Conservation (phyloP, 2,113 vertebrate genomes). For the Hylia prasina region DNA sequence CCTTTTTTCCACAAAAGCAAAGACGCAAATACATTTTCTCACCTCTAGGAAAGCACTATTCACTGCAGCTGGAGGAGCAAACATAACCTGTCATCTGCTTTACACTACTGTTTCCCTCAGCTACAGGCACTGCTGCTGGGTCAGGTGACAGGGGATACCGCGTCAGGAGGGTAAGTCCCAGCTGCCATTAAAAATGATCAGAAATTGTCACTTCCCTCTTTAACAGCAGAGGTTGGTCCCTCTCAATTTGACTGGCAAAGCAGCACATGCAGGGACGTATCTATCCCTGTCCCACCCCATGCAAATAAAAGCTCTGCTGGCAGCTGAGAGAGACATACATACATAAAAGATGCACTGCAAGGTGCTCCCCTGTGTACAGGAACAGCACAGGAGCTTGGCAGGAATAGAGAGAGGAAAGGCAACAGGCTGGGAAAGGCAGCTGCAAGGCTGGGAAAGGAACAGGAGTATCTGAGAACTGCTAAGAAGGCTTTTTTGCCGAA, state of each 20-base stretch:
- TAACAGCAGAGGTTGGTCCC: neutral
- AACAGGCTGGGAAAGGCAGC: neutral
- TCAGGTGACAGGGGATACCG: accelerated
- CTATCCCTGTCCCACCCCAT: neutral
- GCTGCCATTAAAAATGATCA: neutral
- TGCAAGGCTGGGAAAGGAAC: neutral
- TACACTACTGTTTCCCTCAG: neutral
- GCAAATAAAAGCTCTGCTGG: neutral
- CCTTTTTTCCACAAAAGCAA: neutral
- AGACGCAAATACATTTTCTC: neutral
- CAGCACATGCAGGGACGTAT: neutral
- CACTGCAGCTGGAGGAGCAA: neutral
- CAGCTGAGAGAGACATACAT: neutral
- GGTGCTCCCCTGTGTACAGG: neutral
- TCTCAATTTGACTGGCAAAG: neutral
- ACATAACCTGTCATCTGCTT: neutral
- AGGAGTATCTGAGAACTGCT: neutral
- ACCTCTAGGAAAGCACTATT: neutral
- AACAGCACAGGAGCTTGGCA: neutral
- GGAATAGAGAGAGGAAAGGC: neutral
- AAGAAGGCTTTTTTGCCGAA: neutral
- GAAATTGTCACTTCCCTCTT: neutral
- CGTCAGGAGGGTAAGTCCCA: neutral
- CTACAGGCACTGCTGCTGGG: neutral
- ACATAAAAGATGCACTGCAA: neutral